Evolutionary conservation across 2,888 invertebrate species (phyloP).

Genomic region (Dioctria linearis): DNA sequence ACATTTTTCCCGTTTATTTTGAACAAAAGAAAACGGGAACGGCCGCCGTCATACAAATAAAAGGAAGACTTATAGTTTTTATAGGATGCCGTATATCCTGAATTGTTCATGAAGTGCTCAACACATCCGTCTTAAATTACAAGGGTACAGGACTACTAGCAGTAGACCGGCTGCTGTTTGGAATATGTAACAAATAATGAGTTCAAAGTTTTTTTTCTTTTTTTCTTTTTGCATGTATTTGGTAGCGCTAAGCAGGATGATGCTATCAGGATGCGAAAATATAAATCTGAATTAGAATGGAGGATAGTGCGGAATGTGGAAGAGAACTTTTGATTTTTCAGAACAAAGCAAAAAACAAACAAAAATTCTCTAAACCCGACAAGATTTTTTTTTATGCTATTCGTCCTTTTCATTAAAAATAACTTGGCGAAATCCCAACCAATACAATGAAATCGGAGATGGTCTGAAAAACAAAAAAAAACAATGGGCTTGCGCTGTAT

Average conservation of each 20-base stretch:
- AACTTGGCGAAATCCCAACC: conserved; percentile 23
- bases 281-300: not conserved
- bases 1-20: conserved; percentile 3
- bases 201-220: not conserved
- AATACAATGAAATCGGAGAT: conserved; percentile 27
- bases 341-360: no score
- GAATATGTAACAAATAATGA: not conserved
- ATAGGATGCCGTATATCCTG: conserved; percentile 29
- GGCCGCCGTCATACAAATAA: no score
- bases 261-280: not conserved
- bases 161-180: no score
- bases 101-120: conserved; percentile 31
- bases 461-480: conserved; percentile 3
- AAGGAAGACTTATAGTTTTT: conserved; percentile 7
- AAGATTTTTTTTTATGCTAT: conserved; percentile 2
- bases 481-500: conserved; percentile 6
- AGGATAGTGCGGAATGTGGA: conserved; percentile 15
- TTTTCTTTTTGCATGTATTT: not conserved
- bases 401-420: conserved; percentile 23
- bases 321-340: conserved; percentile 33
- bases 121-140: conserved; percentile 16
- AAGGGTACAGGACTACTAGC: not conserved
- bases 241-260: conserved; percentile 16
- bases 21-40: conserved; percentile 4
- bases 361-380: conserved; percentile 3